Evolutionary conservation across 2,113 vertebrate species (phyloP).

Genomic region (Oncorhynchus mykiss): DNA sequence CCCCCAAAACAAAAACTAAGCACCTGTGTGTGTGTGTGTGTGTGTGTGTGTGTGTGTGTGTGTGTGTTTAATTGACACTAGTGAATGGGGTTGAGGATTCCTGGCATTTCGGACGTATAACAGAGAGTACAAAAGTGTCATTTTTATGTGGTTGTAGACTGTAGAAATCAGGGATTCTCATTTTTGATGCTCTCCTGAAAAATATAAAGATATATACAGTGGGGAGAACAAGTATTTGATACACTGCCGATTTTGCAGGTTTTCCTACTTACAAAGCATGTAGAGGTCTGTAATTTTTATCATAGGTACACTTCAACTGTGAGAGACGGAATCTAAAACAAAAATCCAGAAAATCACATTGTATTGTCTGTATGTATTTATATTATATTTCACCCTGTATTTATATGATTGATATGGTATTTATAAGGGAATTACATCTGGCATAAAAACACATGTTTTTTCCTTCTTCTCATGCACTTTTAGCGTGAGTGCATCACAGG

Average conservation of each 20-base stretch:
- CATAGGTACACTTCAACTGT: too few relatives aligned
- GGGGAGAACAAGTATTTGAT: too few relatives aligned
- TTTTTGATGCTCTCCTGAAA: background rate
- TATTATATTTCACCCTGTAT: too few relatives aligned
- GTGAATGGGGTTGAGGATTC: background rate
- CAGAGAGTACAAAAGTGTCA: background rate
- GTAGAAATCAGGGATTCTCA: background rate
- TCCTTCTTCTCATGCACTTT: background rate
- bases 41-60: background rate
- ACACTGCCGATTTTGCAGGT: too few relatives aligned
- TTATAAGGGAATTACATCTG: too few relatives aligned
- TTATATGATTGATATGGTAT: too few relatives aligned
- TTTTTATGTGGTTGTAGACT: background rate
- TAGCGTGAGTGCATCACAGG: background rate
- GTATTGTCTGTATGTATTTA: too few relatives aligned
- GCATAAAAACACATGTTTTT: background rate
- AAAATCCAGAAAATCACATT: too few relatives aligned
- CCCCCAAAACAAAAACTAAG: background rate
- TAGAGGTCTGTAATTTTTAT: too few relatives aligned
- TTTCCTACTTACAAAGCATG: too few relatives aligned
- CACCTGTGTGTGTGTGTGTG: background rate
- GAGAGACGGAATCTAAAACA: too few relatives aligned
- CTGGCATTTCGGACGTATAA: background rate
- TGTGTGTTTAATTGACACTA: conserved; percentile 6
- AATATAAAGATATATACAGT: background rate